These are phyloP conservation scores for Trichogramma pretiosum DNA, from an alignment of 1,140 invertebrate species.

Conservation along the genomic window DNA sequence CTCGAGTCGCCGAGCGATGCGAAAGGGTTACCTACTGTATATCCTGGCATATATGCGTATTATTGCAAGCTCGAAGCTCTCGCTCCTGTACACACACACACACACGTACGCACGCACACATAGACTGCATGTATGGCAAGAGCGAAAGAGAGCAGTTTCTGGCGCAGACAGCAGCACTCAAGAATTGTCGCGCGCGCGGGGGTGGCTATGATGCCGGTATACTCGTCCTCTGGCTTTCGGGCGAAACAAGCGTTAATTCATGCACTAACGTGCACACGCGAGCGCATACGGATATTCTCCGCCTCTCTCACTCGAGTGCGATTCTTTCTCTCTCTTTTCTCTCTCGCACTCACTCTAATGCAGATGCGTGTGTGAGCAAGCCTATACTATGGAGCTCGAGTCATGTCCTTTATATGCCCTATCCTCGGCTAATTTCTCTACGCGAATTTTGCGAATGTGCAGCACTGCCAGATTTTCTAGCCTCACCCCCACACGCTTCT, in stretches of 20 bases:
- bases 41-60: conserved; percentile 9
- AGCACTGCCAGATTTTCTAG: no score
- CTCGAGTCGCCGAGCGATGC: conserved; percentile 8
- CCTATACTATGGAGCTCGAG: no score
- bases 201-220: no score
- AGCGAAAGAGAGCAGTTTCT: conserved; percentile 14
- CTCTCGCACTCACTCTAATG: no score
- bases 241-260: conserved; percentile 46
- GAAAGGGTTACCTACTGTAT: conserved; percentile 17
- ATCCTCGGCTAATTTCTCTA: no score
- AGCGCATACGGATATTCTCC: not conserved
- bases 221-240: conserved; percentile 44
- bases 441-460: no score
- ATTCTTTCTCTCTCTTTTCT: conserved; percentile 25
- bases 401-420: no score
- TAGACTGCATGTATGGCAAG: conserved; percentile 16
- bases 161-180: conserved; percentile 47
- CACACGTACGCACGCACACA: no score
- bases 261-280: conserved; percentile 27
- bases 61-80: conserved; percentile 20
- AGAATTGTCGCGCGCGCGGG: conserved; percentile 47
- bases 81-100: no score
- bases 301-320: conserved; percentile 15
- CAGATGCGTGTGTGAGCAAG: no score
- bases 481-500: not conserved